phyloP scores from a whole-genome alignment of 2,113 vertebrate genomes.

The Carlito syrichta region DNA sequence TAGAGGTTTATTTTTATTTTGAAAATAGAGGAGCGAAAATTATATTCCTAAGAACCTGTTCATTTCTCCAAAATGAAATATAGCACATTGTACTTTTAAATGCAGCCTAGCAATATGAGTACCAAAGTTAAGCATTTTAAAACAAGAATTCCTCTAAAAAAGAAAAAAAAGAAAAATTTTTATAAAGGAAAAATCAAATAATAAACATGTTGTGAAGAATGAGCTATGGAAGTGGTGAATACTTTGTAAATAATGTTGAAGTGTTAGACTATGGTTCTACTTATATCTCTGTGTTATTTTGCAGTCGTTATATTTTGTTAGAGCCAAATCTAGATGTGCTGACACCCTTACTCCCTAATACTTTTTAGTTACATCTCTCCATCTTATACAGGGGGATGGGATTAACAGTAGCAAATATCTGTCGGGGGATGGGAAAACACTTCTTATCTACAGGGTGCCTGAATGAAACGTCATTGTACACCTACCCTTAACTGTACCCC shows the following conservation, averaged over 20 bases:
- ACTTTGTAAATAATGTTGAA: background rate
- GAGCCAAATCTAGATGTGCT: background rate
- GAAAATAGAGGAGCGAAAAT: background rate
- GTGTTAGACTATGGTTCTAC: background rate
- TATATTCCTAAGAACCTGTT: background rate
- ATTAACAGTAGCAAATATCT: too few relatives aligned
- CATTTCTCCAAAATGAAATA: slow-evolving; percentile 20
- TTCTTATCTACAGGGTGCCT: too few relatives aligned
- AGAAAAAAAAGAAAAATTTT: background rate
- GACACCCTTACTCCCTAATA: background rate
- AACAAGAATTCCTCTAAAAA: too few relatives aligned
- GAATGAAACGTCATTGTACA: too few relatives aligned
- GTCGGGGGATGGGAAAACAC: too few relatives aligned
- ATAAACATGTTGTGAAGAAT: background rate
- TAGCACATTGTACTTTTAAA: slow-evolving; percentile 45
- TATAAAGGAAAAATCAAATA: background rate
- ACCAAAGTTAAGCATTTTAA: background rate
- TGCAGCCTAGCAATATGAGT: background rate
- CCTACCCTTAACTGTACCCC: too few relatives aligned
- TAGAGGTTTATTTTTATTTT: slow-evolving; percentile 3
- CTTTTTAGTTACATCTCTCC: background rate
- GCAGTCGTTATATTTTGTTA: background rate
- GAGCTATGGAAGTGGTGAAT: background rate
- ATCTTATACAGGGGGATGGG: background rate
- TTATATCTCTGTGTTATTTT: background rate